Evolutionary conservation across 1,140 invertebrate species (phyloP), one percentile per base, ranked within the genome.

Genomic region (Drosophila nannoptera): DNA sequence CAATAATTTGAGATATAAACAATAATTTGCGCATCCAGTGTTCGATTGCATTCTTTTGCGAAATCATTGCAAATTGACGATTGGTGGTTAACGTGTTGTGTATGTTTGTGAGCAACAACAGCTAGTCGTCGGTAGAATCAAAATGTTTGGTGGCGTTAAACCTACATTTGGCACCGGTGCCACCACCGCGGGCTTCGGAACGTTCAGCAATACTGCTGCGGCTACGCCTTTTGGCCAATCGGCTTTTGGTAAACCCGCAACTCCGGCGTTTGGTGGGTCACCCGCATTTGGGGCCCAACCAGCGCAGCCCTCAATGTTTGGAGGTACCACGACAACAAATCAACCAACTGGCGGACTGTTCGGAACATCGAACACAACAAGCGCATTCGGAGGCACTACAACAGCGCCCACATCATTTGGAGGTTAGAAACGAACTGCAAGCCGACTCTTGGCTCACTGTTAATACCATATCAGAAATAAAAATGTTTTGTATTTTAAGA

Each of bases 301-400:
- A 7, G 40, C 80, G 3, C 78, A 86, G 12, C 75, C 78, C 0
- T 90, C 89, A 5, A 66, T 90, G 12, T 92, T 92, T 64, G 91
- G 91, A 0, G 77, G 90, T 0, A 87, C 90, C 4, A 56, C 87
- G 3, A 43, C 90, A 82, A n/a, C 89, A 72, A 71, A 88, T 73
- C n/a, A 88, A 86, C 7, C 88, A 0, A 64, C 90, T 1, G 90
- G 90, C 0, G 90, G 91, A 2, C 73, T 92, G 0, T 92, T 92
- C 77, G 91, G 91, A 4, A 72, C 80, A 0, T 87, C 87, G 3
- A 89, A 67, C 42, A 87, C 89, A 0, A 69, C 84, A 4, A 89
- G 75, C 0, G 89, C 90, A 4, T 93, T 93, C 78, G 92, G 92
- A 0, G 60, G 88, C 7, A 86, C 90, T 1, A 89, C 91, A 4